These are phyloP conservation scores for Pedetes capensis DNA, from an alignment of 2,113 vertebrate genomes.

Conservation along the genomic window DNA sequence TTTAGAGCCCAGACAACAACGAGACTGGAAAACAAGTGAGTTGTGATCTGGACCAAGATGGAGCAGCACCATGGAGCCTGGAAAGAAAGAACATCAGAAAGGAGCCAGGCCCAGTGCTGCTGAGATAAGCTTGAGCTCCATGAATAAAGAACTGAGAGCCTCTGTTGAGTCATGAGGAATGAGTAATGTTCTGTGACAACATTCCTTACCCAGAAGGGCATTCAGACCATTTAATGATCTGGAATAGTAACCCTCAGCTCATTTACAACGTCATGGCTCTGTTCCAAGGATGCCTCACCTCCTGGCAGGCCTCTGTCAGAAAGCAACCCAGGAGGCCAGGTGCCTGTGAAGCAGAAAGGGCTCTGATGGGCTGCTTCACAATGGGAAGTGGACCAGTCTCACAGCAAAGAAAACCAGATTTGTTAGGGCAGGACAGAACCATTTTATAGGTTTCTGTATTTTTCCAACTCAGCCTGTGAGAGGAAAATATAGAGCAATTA, in stretches of 20 bases:
- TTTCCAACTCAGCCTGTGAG: not conserved
- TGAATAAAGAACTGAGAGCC: not conserved
- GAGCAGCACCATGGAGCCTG: not conserved
- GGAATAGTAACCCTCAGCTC: not conserved
- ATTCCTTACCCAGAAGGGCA: not conserved
- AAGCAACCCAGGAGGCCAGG: not conserved
- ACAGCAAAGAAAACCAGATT: not conserved
- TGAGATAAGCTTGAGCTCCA: not conserved
- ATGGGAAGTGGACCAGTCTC: not conserved
- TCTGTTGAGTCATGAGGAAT: not conserved
- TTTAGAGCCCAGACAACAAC: not conserved
- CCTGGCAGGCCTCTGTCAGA: not conserved
- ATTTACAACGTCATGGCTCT: not conserved
- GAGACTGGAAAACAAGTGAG: not conserved
- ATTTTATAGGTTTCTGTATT: not conserved
- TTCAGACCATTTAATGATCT: not conserved
- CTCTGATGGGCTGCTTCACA: not conserved
- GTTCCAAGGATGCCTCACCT: not conserved
- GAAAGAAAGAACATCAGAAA: conserved; percentile 3
- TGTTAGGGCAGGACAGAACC: not conserved
- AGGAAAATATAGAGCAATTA: not conserved
- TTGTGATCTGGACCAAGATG: not conserved
- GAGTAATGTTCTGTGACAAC: not conserved
- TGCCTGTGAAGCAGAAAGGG: not conserved
- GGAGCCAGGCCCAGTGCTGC: not conserved